Evolutionary conservation across 2,113 vertebrate genomes (phyloP).

Genomic region (Larimichthys crocea): DNA sequence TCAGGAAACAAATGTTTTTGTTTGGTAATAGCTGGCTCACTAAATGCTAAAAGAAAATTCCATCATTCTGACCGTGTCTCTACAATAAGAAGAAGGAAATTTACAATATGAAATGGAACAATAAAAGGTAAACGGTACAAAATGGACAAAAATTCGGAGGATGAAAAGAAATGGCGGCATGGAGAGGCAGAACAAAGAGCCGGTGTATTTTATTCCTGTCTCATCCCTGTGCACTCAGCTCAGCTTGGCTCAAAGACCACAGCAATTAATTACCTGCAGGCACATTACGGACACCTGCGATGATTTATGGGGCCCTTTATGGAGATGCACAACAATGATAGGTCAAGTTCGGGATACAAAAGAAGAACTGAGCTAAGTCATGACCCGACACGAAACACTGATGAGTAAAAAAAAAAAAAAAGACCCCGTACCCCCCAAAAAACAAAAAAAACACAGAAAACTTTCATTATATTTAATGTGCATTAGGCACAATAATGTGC

Average conservation of each 20-base stretch:
- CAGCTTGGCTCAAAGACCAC: slow-evolving; percentile 57
- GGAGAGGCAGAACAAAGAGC: slow-evolving; percentile 21
- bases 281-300: slow-evolving; percentile 57
- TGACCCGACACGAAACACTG: slow-evolving; percentile 30
- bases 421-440: not conserved
- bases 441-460: slow-evolving; percentile 31
- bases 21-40: not conserved
- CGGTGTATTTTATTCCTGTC: slow-evolving; percentile 13
- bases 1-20: not conserved
- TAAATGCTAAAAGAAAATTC: not conserved
- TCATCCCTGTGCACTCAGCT: slow-evolving; percentile 36
- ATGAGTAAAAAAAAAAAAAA: slow-evolving; percentile 30
- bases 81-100: not conserved
- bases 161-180: not conserved
- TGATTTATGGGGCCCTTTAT: slow-evolving; percentile 70
- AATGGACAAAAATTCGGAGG: not conserved
- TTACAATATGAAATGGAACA: not conserved
- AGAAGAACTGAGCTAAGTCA: slow-evolving; percentile 12
- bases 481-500: slow-evolving; percentile 52
- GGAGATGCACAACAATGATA: slow-evolving; percentile 57
- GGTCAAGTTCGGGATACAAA: slow-evolving; percentile 55
- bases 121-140: not conserved
- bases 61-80: not conserved
- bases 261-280: slow-evolving; percentile 73
- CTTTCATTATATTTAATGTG: slow-evolving; percentile 33